phyloP scores from a whole-genome alignment of 2,113 vertebrate species.

The Brachirus orientalis region DNA sequence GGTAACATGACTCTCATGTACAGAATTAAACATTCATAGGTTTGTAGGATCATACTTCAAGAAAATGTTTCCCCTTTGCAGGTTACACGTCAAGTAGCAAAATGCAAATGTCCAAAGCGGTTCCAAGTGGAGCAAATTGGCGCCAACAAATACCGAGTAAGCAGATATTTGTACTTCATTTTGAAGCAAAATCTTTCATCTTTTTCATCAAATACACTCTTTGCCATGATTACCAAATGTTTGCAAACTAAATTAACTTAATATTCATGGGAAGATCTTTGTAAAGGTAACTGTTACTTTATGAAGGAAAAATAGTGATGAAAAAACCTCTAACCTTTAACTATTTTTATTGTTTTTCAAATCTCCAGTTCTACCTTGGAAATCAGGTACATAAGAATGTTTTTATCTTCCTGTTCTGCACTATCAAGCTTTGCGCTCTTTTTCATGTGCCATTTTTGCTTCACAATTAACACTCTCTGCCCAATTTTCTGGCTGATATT shows the following conservation, averaged over 20 bases:
- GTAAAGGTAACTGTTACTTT: slow-evolving; percentile 36
- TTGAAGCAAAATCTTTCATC: background rate
- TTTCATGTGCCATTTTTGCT: slow-evolving; percentile 55
- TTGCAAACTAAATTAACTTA: background rate
- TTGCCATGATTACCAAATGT: too few species aligned
- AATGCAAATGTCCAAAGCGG: slow-evolving; percentile 98
- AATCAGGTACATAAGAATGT: slow-evolving; percentile 94
- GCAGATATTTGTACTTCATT: slow-evolving; percentile 45
- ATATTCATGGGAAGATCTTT: background rate
- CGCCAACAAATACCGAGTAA: slow-evolving; percentile 98
- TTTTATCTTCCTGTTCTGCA: slow-evolving; percentile 40
- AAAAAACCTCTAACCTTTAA: slow-evolving; percentile 62
- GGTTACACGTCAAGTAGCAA: slow-evolving; percentile 98
- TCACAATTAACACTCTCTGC: slow-evolving; percentile 66
- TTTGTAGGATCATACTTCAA: background rate
- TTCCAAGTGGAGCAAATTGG: slow-evolving; percentile 99
- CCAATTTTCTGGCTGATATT: slow-evolving; percentile 57
- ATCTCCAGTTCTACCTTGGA: slow-evolving; percentile 99
- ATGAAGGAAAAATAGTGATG: slow-evolving; percentile 22
- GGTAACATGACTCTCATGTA: slow-evolving; percentile 71
- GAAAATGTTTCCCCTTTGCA: slow-evolving; percentile 66
- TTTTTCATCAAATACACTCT: background rate
- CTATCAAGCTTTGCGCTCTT: slow-evolving; percentile 43
- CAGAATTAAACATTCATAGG: background rate
- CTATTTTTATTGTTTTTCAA: slow-evolving; percentile 87